These are phyloP conservation scores for Bombyx mandarina DNA, from an alignment of 1,140 invertebrate species.

Conservation along the genomic window DNA sequence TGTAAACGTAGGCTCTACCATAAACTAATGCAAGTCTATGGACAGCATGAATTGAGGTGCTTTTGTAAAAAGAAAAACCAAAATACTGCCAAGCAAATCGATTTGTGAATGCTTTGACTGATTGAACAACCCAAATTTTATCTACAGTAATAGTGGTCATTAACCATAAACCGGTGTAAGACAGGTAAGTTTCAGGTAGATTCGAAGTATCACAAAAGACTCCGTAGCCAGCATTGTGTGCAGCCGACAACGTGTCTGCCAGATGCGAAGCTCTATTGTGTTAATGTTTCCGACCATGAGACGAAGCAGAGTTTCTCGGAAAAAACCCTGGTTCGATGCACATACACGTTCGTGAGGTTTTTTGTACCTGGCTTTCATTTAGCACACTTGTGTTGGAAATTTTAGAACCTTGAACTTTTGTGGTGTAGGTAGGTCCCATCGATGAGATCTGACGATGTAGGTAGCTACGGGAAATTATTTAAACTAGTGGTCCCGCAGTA, in stretches of 20 bases:
- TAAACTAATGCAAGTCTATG: not conserved
- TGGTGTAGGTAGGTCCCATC: too few relatives aligned
- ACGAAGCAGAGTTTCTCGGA: slow-evolving; percentile 28
- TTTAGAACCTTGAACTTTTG: too few relatives aligned
- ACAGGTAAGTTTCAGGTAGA: slow-evolving; percentile 19
- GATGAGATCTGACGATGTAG: too few relatives aligned
- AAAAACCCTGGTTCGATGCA: slow-evolving; percentile 22
- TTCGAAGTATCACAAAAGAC: slow-evolving; percentile 1
- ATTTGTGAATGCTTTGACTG: too few relatives aligned
- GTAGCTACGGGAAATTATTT: too few relatives aligned
- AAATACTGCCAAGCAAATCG: too few relatives aligned
- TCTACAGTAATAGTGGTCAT: too few relatives aligned
- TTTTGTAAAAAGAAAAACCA: too few relatives aligned
- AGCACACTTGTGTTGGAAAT: too few relatives aligned
- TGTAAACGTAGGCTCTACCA: not conserved
- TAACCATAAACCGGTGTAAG: not conserved
- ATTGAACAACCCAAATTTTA: too few relatives aligned
- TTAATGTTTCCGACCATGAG: slow-evolving; percentile 1
- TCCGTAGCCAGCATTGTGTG: slow-evolving; percentile 16
- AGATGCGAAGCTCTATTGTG: slow-evolving; percentile 31
- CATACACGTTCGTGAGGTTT: slow-evolving; percentile 30
- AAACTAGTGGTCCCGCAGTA: too few relatives aligned
- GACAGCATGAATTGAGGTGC: too few relatives aligned
- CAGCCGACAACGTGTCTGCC: slow-evolving; percentile 44
- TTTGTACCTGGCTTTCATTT: slow-evolving; percentile 30